These are phyloP conservation scores for Tetraodon nigroviridis DNA, from an alignment of 2,113 vertebrate genomes.

Conservation along the genomic window DNA sequence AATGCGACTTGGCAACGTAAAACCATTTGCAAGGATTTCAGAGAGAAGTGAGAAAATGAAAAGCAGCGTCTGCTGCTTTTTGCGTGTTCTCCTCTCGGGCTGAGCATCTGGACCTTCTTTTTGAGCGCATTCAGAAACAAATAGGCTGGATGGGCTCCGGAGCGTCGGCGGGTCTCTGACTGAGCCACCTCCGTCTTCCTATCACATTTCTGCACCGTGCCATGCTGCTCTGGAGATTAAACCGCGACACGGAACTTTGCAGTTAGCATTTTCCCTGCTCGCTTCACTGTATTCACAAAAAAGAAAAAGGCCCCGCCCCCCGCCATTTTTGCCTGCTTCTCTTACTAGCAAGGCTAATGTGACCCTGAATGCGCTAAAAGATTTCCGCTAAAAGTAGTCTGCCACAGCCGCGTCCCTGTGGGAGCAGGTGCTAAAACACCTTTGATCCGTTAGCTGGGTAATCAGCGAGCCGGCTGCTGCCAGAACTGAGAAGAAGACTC, in stretches of 20 bases:
- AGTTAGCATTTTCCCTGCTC: slow-evolving; percentile 1
- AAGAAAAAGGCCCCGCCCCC: neutral
- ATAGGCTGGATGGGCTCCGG: slow-evolving; percentile 46
- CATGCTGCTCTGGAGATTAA: slow-evolving; percentile 7
- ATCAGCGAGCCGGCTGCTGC: slow-evolving; percentile 43
- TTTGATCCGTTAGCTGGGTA: slow-evolving; percentile 62
- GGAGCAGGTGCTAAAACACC: slow-evolving; percentile 34
- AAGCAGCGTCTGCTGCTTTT: slow-evolving; percentile 55
- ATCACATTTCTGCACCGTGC: neutral
- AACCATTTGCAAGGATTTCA: slow-evolving; percentile 65
- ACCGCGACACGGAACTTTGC: neutral
- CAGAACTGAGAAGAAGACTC: slow-evolving; percentile 27
- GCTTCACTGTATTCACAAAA: neutral
- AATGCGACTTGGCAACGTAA: slow-evolving; percentile 66
- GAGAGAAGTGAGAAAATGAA: slow-evolving; percentile 13
- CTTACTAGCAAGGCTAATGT: slow-evolving; percentile 46
- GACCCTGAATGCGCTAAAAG: slow-evolving; percentile 37
- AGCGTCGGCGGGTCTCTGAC: slow-evolving; percentile 43
- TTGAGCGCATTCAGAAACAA: slow-evolving; percentile 62
- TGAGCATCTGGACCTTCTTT: slow-evolving; percentile 64
- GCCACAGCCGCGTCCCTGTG: slow-evolving; percentile 36
- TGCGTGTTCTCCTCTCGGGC: slow-evolving; percentile 56
- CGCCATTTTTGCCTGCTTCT: neutral
- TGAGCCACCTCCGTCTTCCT: slow-evolving; percentile 17
- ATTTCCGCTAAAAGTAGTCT: too few relatives aligned